phyloP scores from a whole-genome alignment of 2,888 invertebrate genomes.

The Ligdia adustata region DNA sequence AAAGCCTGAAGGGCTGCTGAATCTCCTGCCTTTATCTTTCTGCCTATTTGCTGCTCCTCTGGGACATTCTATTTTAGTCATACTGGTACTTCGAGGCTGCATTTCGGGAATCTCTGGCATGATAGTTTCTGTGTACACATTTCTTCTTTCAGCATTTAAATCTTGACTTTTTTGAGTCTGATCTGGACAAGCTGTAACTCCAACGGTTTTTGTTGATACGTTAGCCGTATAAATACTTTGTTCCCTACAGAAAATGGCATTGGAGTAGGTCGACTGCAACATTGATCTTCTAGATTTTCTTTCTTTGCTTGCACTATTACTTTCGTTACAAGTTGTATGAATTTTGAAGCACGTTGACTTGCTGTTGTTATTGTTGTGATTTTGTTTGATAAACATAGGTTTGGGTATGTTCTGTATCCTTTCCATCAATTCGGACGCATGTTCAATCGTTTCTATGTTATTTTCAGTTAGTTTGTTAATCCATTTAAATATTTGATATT shows the following conservation, averaged over 20 bases:
- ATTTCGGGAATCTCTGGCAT: conserved; percentile 1
- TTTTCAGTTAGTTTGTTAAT: conserved; percentile 57
- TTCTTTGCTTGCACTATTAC: conserved; percentile 3
- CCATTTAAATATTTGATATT: conserved; percentile 71
- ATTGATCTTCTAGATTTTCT: conserved; percentile 17
- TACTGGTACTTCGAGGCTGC: conserved; percentile 4
- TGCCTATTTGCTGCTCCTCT: background rate
- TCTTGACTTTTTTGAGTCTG: too few relatives aligned
- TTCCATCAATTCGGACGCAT: conserved; percentile 54
- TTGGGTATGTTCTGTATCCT: conserved; percentile 53
- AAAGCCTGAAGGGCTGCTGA: conserved; percentile 8
- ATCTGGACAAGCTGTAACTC: background rate
- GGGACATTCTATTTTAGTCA: conserved; percentile 14
- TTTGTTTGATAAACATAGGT: conserved; percentile 39
- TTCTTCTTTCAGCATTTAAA: background rate
- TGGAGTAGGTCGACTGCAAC: too few relatives aligned
- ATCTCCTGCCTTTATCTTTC: conserved; percentile 19
- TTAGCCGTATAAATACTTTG: background rate
- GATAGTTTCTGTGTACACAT: conserved; percentile 1
- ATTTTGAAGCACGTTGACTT: too few relatives aligned
- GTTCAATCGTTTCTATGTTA: conserved; percentile 46
- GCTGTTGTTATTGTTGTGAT: too few relatives aligned
- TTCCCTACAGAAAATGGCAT: too few relatives aligned
- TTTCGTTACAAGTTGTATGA: too few relatives aligned
- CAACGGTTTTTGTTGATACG: background rate